phyloP scores from a whole-genome alignment of 2,797 vertebrate genomes.

The Coregonus suidteri region DNA sequence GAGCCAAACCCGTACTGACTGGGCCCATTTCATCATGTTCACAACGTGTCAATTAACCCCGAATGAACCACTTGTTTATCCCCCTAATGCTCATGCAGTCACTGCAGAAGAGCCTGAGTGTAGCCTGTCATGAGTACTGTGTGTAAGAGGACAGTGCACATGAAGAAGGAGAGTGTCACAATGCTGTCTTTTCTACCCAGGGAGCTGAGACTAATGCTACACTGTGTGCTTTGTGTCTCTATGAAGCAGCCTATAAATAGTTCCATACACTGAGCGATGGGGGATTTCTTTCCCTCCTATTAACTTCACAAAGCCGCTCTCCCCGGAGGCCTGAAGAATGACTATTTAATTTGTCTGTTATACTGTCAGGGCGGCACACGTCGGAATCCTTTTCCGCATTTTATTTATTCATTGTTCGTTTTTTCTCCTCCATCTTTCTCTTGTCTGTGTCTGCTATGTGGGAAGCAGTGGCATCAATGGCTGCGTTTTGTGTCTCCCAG shows the following conservation, averaged over 20 bases:
- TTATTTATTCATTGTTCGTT: conserved; percentile 12
- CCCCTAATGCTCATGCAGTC: conserved; percentile 35
- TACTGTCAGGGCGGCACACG: neutral
- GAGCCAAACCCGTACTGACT: conserved; percentile 47
- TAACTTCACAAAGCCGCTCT: conserved; percentile 39
- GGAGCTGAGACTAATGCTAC: conserved; percentile 51
- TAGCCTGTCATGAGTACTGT: neutral
- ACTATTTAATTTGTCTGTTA: conserved; percentile 44
- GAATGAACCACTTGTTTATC: conserved; percentile 69
- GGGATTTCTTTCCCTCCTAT: conserved; percentile 9
- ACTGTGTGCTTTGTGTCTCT: conserved; percentile 71
- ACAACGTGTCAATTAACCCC: conserved; percentile 64
- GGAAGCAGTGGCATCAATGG: neutral
- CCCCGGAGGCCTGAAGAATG: conserved; percentile 35
- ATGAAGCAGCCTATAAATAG: conserved; percentile 75
- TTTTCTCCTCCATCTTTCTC: neutral
- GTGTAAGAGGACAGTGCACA: neutral
- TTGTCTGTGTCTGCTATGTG: conserved; percentile 27
- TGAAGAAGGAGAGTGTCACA: conserved; percentile 44
- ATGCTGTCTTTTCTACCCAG: conserved; percentile 59
- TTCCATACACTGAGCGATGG: conserved; percentile 32
- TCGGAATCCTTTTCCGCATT: conserved; percentile 12
- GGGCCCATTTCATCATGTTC: conserved; percentile 62
- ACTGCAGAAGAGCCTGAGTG: too few species aligned
- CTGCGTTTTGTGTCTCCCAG: neutral